Conservation (phyloP, 92 coral and sea anemone species). For the Palythoa grandis region DNA sequence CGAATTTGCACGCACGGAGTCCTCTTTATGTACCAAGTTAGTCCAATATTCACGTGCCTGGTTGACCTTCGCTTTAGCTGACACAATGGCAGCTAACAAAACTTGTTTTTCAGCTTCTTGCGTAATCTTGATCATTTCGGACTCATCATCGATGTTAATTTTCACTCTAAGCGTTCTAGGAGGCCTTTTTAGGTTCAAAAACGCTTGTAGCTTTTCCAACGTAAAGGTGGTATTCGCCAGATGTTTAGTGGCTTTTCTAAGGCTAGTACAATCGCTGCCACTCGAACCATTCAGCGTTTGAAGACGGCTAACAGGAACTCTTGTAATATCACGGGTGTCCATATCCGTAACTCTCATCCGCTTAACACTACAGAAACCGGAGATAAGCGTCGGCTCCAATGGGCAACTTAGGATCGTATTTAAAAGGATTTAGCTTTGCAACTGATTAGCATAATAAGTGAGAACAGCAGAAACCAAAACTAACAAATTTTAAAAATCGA, state of each 20-base stretch:
- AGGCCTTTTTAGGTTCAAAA: background rate
- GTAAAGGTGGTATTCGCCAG: background rate
- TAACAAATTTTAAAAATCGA: too few species aligned
- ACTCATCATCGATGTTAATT: background rate
- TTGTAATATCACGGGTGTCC: background rate
- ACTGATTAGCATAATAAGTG: too few species aligned
- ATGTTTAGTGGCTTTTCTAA: background rate
- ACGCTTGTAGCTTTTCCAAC: conserved; percentile 2
- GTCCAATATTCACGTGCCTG: background rate
- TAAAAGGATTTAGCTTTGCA: too few species aligned
- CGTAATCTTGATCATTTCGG: background rate
- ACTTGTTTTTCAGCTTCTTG: too few species aligned
- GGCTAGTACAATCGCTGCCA: conserved; percentile 5
- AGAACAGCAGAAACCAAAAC: too few species aligned
- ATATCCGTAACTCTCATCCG: too few species aligned
- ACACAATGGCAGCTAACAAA: background rate
- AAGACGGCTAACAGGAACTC: background rate
- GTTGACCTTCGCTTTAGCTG: background rate
- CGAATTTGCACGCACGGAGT: background rate
- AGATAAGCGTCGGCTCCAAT: too few species aligned
- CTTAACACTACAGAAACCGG: too few species aligned
- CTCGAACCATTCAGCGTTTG: background rate
- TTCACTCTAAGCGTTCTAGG: background rate
- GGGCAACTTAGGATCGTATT: too few species aligned
- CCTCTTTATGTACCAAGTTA: background rate